Percentiles rank a stretch among this genome's conserved stretches.
Evolutionary conservation across 35 echinoderm and acorn worm species (phyloP).

Genomic region (Ophioderma brevispina): DNA sequence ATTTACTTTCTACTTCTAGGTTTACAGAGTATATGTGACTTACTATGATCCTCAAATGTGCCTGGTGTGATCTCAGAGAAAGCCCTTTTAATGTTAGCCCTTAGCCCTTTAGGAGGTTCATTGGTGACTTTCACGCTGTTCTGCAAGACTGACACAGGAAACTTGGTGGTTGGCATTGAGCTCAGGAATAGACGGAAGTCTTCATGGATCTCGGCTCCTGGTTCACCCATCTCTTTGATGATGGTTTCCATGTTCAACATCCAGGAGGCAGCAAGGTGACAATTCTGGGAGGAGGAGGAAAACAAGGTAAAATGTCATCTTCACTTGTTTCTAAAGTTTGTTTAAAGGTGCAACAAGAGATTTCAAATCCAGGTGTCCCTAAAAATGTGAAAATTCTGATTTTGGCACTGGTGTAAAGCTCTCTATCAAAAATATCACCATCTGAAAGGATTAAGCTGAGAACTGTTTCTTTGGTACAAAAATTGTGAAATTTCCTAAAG

Average conservation of each 20-base stretch:
- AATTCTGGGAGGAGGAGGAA: slow-evolving; percentile 64
- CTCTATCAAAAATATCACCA: too few relatives aligned
- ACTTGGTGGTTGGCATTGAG: slow-evolving; percentile 94
- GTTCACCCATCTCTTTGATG: slow-evolving; percentile 87
- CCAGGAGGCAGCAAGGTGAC: slow-evolving; percentile 97
- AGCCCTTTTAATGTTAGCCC: slow-evolving; percentile 86
- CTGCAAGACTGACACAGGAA: slow-evolving; percentile 95
- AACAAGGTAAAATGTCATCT: too few relatives aligned
- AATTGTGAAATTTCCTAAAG: too few relatives aligned
- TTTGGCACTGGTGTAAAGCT: too few relatives aligned
- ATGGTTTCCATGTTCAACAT: slow-evolving; percentile 98
- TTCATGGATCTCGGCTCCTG: slow-evolving; percentile 89
- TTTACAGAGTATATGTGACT: too few relatives aligned
- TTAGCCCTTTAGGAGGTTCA: slow-evolving; percentile 93
- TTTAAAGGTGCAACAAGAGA: too few relatives aligned
- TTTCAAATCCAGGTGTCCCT: too few relatives aligned
- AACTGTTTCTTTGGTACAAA: too few relatives aligned
- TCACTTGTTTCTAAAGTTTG: too few relatives aligned
- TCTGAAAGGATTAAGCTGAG: too few relatives aligned
- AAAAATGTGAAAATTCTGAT: too few relatives aligned
- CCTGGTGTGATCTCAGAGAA: slow-evolving; percentile 86
- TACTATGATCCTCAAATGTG: slow-evolving; percentile 96
- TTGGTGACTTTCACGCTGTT: slow-evolving; percentile 99
- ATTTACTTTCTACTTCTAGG: too few relatives aligned
- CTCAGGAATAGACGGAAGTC: slow-evolving; percentile 98